Evolutionary conservation across 2,113 vertebrate species (phyloP).

Genomic region (Theristicus caerulescens): DNA sequence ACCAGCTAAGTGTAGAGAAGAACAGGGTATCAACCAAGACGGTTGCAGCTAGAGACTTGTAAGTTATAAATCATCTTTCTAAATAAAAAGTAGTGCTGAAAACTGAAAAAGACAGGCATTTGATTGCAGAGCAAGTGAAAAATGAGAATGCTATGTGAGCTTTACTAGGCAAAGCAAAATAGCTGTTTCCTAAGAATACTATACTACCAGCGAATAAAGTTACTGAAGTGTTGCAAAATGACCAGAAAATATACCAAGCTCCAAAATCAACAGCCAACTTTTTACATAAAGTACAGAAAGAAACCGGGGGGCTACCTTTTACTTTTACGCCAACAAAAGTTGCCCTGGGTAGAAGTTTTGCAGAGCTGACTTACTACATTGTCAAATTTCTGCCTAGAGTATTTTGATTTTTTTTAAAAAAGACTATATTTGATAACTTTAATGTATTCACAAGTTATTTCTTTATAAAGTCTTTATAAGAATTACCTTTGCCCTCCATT

Average conservation of each 20-base stretch:
- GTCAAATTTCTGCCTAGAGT: neutral
- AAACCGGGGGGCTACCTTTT: neutral
- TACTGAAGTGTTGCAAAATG: neutral
- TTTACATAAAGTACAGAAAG: neutral
- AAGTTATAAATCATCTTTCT: neutral
- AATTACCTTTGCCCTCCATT: conserved; percentile 88
- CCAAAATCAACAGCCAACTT: neutral
- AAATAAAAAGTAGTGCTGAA: neutral
- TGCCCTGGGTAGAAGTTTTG: neutral
- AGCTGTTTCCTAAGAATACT: neutral
- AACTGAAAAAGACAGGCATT: neutral
- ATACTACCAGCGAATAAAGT: neutral
- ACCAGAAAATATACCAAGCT: neutral
- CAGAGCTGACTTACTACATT: neutral
- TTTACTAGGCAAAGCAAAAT: neutral
- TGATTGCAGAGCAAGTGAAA: neutral
- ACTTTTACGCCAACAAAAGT: neutral
- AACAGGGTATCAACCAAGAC: neutral
- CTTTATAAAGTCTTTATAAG: conserved; percentile 17
- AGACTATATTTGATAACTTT: neutral
- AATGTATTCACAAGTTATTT: conserved; percentile 4
- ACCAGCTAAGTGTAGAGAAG: neutral
- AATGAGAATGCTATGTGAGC: neutral
- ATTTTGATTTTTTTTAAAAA: neutral
- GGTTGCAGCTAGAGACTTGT: neutral